Conservation (phyloP, 1,140 invertebrate genomes). For the Chrysopa pallens region DNA sequence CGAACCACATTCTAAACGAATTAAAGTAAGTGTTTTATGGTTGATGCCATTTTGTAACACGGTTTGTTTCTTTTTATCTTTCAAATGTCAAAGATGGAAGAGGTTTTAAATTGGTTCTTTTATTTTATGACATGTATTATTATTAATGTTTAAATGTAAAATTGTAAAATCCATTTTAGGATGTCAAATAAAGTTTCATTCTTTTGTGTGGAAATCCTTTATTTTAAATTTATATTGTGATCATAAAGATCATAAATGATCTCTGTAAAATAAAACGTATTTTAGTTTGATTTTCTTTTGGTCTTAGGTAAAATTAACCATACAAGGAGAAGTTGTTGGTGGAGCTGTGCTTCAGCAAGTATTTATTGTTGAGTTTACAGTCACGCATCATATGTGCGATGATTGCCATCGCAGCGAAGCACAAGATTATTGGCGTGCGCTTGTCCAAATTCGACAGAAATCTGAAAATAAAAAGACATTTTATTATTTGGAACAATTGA, state of each 20-base stretch:
- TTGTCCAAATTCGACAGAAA: slow-evolving; percentile 74
- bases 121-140: too few species aligned
- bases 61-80: too few species aligned
- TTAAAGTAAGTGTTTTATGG: slow-evolving; percentile 38
- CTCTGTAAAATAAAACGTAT: too few species aligned
- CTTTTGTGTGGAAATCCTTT: too few species aligned
- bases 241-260: too few species aligned
- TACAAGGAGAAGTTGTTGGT: slow-evolving; percentile 86
- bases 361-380: slow-evolving; percentile 86
- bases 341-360: slow-evolving; percentile 74
- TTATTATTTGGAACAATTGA: slow-evolving; percentile 94
- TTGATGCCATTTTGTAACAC: too few species aligned
- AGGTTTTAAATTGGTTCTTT: too few species aligned
- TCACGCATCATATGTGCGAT: slow-evolving; percentile 91
- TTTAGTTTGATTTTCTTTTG: slow-evolving; percentile 6
- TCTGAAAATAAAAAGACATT: slow-evolving; percentile 94
- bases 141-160: too few species aligned
- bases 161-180: too few species aligned
- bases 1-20: slow-evolving; percentile 93
- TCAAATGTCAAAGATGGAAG: too few species aligned
- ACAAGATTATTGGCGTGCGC: slow-evolving; percentile 92
- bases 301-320: slow-evolving; percentile 72
- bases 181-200: too few species aligned
- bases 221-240: too few species aligned
- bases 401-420: slow-evolving; percentile 94